Evolutionary conservation across 2,888 invertebrate species (phyloP), one percentile per base, ranked within the genome.

Genomic region (Scrobipalpa atriplicella): DNA sequence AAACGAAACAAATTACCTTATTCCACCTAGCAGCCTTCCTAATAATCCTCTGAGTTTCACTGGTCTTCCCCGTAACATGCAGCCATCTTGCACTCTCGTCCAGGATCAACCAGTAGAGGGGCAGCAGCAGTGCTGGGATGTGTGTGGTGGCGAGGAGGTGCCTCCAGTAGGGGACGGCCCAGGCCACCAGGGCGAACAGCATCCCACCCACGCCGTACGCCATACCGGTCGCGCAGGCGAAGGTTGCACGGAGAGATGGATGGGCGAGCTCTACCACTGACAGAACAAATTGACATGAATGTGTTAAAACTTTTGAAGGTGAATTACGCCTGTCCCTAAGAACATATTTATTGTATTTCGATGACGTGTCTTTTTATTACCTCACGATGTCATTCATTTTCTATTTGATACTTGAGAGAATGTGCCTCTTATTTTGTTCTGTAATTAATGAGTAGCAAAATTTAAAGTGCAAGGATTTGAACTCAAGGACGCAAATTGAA

Each of bases 61-160:
- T 86, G 13, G 88, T 85, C 68, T 94, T 87, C 1, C 94, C 94
- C 66, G 94, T 93, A 11, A 94, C 94, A 64, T 96, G 86, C 66
- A 97, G 91, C 97, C 97, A 97, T 75, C 97, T 93, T 62, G 95
- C 92, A 72, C 96, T 96, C 88, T 96, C 96, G 38, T 96, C 95
- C 38, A 95, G 79, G 60, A 96, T 79, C 93, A 95, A 94, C 77
- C 95, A 93, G 82, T 96, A 96, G 11, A 94, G 83, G 58, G 97
- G 86, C 71, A 96, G 93, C 18, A 96, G 82, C 68, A 96, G 85
- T 13, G 95, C 94, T 0, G 96, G 96, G 7, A 93, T 83, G 81
- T 97, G 96, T 43, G 95, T 85, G 43, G 94, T 87, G 66, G 94
- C 89, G 69, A 96, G 93, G 70, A 96, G 86, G 65, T 87, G 80